A percentile compares a stretch with the other conserved stretches of the same genome.
Conservation (phyloP, 2,797 vertebrate genomes). For the Neosalanx taihuensis region DNA sequence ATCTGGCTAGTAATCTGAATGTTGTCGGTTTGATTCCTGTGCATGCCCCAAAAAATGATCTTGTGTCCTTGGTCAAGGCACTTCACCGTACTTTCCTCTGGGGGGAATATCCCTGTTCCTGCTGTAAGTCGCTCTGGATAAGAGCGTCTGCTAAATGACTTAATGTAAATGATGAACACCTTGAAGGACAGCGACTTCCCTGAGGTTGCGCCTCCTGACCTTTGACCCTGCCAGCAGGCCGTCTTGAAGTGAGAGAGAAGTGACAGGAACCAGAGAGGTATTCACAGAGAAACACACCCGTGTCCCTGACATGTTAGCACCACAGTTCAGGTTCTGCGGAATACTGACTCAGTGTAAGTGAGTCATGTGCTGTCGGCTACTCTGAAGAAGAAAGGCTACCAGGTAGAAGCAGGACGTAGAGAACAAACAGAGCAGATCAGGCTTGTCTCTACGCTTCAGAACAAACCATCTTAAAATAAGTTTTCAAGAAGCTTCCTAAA, state of each 20-base stretch:
- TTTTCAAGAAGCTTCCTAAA: constrained; percentile 24
- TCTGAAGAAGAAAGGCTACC: constrained; percentile 5
- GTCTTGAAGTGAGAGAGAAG: constrained; percentile 57
- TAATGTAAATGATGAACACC: constrained; percentile 31
- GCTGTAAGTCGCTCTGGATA: too few relatives aligned
- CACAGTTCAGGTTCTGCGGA: constrained; percentile 16
- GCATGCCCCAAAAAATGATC: too few relatives aligned
- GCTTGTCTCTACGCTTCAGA: constrained; percentile 23
- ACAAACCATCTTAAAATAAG: constrained; percentile 26
- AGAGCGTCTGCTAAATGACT: too few relatives aligned
- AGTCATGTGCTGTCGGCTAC: constrained; percentile 21
- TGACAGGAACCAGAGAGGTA: constrained; percentile 29
- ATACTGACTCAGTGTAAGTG: constrained; percentile 8
- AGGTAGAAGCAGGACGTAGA: constrained; percentile 20
- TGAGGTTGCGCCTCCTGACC: constrained; percentile 50
- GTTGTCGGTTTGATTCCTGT: too few relatives aligned
- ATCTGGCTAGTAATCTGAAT: too few relatives aligned
- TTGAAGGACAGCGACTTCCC: constrained; percentile 40
- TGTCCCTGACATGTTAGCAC: constrained; percentile 30
- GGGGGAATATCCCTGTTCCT: too few relatives aligned
- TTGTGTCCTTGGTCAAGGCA: too few relatives aligned
- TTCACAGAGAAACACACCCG: constrained; percentile 20
- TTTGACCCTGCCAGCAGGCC: constrained; percentile 46
- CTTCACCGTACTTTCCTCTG: too few relatives aligned
- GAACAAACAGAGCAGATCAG: constrained; percentile 28